Evolutionary conservation across 2,113 vertebrate genomes (phyloP).

Genomic region (Notechis scutatus): DNA sequence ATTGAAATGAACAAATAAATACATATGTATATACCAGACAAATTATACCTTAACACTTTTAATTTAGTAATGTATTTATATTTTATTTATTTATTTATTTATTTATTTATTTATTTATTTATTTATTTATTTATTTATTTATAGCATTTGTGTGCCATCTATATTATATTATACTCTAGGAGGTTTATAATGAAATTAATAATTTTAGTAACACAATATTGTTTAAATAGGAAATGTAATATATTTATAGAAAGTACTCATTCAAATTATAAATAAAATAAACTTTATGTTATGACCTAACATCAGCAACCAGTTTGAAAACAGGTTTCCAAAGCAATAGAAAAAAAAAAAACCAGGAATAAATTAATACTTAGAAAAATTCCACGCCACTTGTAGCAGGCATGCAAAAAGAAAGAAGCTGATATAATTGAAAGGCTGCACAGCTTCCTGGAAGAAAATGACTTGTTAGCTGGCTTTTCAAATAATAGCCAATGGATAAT

Average conservation of each 20-base stretch:
- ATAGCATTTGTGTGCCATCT: neutral
- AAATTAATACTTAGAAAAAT: constrained; percentile 47
- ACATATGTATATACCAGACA: neutral
- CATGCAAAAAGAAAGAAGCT: constrained; percentile 30
- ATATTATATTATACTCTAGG: neutral
- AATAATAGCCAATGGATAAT: constrained; percentile 53
- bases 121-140: neutral
- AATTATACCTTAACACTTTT: neutral
- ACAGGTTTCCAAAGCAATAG: constrained; percentile 7
- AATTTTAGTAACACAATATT: neutral
- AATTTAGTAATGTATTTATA: neutral
- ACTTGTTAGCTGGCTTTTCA: constrained; percentile 56
- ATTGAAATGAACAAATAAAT: neutral
- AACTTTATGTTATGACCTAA: constrained; percentile 42
- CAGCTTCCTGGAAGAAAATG: constrained; percentile 49
- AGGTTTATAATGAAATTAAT: neutral
- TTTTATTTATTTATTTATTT: neutral
- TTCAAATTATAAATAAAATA: constrained; percentile 4
- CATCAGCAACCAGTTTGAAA: constrained; percentile 30
- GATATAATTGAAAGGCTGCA: constrained; percentile 55
- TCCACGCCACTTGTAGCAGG: constrained; percentile 36
- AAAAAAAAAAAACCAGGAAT: neutral
- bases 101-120: neutral
- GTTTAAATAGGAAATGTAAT: neutral
- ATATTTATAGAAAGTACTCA: neutral